Base-by-base conservation (phyloP, 1,140 invertebrate genomes). In the Drosophila novamexicana region DNA sequence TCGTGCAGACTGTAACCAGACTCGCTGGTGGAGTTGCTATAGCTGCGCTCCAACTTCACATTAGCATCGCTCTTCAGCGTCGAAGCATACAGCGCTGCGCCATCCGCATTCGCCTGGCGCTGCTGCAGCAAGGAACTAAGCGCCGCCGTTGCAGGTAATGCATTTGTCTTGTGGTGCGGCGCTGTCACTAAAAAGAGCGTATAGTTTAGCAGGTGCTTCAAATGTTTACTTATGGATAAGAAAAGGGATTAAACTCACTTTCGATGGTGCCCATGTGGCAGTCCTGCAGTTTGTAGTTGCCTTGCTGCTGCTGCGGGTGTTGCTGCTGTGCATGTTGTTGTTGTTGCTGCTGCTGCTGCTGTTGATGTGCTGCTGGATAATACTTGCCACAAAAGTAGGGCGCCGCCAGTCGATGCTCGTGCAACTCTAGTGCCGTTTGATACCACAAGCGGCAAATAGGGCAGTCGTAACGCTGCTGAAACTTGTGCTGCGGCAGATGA, bases 371-470 rank as follows among this genome's bases (percentile, higher is more conserved):
- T 8, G 47, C 61, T 22, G 65, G 53, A 29, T 91, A 91, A 54
- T 83, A 91, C 56, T 91, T 91, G 22, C 90, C 90, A 54, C 90
- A 91, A 53, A 90, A 91, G 37, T 89, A 91, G 6, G 90, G 90
- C 0, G 84, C 81, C n/a, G 73, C 77, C 47, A 91, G 10, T 2
- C 91, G 88, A 63, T 91, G 90, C 52, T 91, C 81, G 54, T 91
- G 86, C 50, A 91, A 61, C 44, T 91, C 86, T 5, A 68, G 14
- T 8, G 83, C 77, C 9, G 86, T 89, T 65, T 90, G 86, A 57
- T 91, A 91, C 88, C 90, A 91, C 47, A 91, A 58, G 7, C 90
- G 90, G 54, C 90, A 91, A 22, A 91, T 70, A 44, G 90, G 88
- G 14, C 90, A 91, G 70, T 91, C 90, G 64, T 57, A 91, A 37